Percentiles rank a stretch among this genome's conserved stretches.
These are phyloP conservation scores for Thalassarche chlororhynchos DNA, from an alignment of 2,113 vertebrate species.

Conservation along the genomic window DNA sequence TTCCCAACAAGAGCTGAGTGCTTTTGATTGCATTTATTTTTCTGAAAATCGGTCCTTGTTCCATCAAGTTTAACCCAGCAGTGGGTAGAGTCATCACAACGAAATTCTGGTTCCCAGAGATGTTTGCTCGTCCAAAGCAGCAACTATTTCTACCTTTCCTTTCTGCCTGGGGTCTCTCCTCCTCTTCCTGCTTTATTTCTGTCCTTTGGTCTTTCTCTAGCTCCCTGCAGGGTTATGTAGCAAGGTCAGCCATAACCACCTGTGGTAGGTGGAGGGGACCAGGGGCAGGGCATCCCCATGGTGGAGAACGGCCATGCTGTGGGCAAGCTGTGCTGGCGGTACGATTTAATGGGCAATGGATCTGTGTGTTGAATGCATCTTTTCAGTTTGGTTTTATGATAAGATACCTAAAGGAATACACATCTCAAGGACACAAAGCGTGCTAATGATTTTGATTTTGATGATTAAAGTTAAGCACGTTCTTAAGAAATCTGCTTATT, in stretches of 20 bases:
- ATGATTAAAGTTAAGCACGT: neutral
- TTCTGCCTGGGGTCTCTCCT: neutral
- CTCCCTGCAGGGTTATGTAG: neutral
- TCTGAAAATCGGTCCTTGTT: neutral
- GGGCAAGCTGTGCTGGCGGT: neutral
- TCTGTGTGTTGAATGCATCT: neutral
- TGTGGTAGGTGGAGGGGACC: neutral
- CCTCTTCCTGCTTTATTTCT: neutral
- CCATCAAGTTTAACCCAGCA: neutral
- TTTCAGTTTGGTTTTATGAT: neutral
- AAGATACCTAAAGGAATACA: neutral
- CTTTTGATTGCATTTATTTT: neutral
- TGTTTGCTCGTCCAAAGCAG: neutral
- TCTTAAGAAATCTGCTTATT: neutral
- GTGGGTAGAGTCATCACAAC: neutral
- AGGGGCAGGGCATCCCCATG: accelerated
- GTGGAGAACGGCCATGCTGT: no score
- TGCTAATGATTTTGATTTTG: neutral
- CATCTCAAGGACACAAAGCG: neutral
- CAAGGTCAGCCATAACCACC: neutral
- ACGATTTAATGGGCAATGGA: neutral
- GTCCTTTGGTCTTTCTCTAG: neutral
- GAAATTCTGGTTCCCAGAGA: neutral
- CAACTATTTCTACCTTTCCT: neutral
- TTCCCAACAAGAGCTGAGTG: neutral